phyloP scores from a whole-genome alignment of 37 sponge, comb jelly and placozoan genomes.

The Ephydatia muelleri region DNA sequence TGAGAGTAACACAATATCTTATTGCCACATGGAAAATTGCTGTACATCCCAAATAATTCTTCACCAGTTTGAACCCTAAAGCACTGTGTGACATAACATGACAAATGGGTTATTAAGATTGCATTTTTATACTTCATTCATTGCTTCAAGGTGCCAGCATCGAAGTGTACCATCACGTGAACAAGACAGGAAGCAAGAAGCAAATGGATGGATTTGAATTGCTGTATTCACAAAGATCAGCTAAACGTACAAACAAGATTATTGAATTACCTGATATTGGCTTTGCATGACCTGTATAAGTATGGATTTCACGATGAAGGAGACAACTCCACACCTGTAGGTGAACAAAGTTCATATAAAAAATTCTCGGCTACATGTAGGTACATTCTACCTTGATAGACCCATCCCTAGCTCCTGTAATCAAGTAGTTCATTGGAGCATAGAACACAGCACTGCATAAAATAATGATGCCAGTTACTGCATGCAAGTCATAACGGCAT shows the following conservation, averaged over 20 bases:
- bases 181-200: slow-evolving; percentile 49
- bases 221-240: not conserved
- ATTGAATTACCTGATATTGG: slow-evolving; percentile 29
- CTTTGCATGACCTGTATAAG: slow-evolving; percentile 29
- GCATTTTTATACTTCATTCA: slow-evolving; percentile 40
- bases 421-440: slow-evolving; percentile 29
- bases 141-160: slow-evolving; percentile 53
- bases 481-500: not conserved
- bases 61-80: slow-evolving; percentile 28
- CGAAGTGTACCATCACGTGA: slow-evolving; percentile 58
- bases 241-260: not conserved
- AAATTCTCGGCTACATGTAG: not conserved
- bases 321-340: slow-evolving; percentile 43
- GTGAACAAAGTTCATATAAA: not conserved
- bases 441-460: slow-evolving; percentile 35
- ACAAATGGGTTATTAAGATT: not conserved
- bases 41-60: slow-evolving; percentile 34
- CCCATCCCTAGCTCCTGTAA: slow-evolving; percentile 56
- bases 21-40: slow-evolving; percentile 16
- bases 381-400: slow-evolving; percentile 43
- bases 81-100: slow-evolving; percentile 6
- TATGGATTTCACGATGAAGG: slow-evolving; percentile 13
- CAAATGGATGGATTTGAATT: slow-evolving; percentile 29
- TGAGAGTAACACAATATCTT: slow-evolving; percentile 37
- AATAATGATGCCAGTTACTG: not conserved